Evolutionary conservation across 1,140 invertebrate genomes (phyloP), one percentile per base, ranked within the genome.

Genomic region (Drosophila lacertosa): DNA sequence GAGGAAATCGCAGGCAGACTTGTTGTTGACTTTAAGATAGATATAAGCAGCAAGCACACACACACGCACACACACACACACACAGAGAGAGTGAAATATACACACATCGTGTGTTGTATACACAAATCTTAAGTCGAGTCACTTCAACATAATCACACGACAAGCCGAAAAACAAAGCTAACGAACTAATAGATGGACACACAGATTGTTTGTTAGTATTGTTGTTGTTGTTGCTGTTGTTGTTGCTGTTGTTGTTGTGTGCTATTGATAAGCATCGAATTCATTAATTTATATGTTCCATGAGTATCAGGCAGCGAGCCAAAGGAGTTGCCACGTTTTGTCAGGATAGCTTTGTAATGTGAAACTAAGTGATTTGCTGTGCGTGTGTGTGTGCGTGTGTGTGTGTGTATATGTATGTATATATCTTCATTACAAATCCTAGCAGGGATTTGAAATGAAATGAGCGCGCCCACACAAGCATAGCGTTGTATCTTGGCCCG

Each of bases 211-310:
- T 32, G 32, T 71, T 55, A 37, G 32, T 57, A 39, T 50, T 13
- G 59, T 39, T 59, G 57, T 54, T 68, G 63, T 71, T 44, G 54
- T 9, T 48, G 35, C 32, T 48, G 37, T 39, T 20, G 20, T 42
- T 75, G 57, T 44, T 59, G 55, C 20, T 33, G 57, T n/a, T 62
- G 66, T 48, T 65, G 45, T 44, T 82, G 70, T 64, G 35, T 57
- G 55, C 68, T 84, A 86, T 84, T 88, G 81, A 86, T 86, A 86
- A 86, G 81, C 82, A 86, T 86, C 81, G 81, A 88, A 86, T 88
- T 86, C 81, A 86, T 86, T 86, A 86, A 86, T 86, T 86, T 86
- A 86, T 86, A 86, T 88, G 81, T 88, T 86, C 77, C 75, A 78
- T 67, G 64, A 51, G 62, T 70, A 81, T 80, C 81, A 69, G 58